A percentile compares a stretch with the other conserved stretches of the same genome.
Conservation (phyloP, 2,888 invertebrate species). For the Punctoribates punctum region DNA sequence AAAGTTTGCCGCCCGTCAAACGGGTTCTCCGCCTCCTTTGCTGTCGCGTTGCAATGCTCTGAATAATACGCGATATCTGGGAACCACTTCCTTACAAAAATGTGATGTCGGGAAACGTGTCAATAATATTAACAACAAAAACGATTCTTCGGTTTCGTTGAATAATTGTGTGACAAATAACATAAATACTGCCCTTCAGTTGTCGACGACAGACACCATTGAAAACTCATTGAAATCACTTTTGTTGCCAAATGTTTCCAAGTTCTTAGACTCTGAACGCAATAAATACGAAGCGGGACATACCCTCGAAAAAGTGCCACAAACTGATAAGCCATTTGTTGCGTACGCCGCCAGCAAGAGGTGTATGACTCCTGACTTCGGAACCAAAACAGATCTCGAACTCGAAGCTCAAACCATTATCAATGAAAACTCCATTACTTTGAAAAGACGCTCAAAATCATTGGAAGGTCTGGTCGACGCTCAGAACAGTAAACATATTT, state of each 20-base stretch:
- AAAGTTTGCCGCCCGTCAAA: slow-evolving; percentile 43
- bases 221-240: slow-evolving; percentile 39
- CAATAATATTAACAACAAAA: slow-evolving; percentile 46
- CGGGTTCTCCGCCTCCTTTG: slow-evolving; percentile 44
- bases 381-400: slow-evolving; percentile 13
- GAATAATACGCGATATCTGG: slow-evolving; percentile 46
- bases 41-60: slow-evolving; percentile 41
- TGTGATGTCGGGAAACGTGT: slow-evolving; percentile 49
- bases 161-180: slow-evolving; percentile 35
- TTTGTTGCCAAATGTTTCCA: slow-evolving; percentile 45
- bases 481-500: slow-evolving; percentile 34
- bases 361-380: slow-evolving; percentile 25
- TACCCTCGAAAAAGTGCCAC: slow-evolving; percentile 46
- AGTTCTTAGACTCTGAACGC: slow-evolving; percentile 46
- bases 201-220: slow-evolving; percentile 4
- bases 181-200: neutral
- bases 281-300: slow-evolving; percentile 47
- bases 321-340: slow-evolving; percentile 13
- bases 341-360: neutral
- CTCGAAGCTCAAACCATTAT: neutral
- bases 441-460: slow-evolving; percentile 33
- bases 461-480: slow-evolving; percentile 29
- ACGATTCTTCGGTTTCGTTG: slow-evolving; percentile 11
- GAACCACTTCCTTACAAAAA: slow-evolving; percentile 45
- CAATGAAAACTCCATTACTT: neutral